These are phyloP conservation scores for Marcusenius ussheri DNA, from an alignment of 2,113 vertebrate species.

Conservation along the genomic window DNA sequence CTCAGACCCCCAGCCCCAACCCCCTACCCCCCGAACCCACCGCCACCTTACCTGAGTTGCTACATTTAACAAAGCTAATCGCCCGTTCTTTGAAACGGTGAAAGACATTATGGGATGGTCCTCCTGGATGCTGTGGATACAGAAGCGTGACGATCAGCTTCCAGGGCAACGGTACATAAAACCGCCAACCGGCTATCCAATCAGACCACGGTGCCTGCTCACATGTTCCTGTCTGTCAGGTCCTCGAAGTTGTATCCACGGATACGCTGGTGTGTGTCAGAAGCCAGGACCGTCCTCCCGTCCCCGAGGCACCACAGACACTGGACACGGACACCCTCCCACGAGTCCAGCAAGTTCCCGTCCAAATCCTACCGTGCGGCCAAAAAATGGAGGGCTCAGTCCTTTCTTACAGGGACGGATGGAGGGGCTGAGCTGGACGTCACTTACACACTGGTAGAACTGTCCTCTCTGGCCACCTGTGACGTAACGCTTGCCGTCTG, in stretches of 20 bases:
- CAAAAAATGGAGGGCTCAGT: background rate
- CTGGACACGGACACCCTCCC: constrained; percentile 97
- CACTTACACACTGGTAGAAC: constrained; percentile 98
- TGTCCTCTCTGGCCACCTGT: constrained; percentile 94
- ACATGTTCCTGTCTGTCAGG: constrained; percentile 99
- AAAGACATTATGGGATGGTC: constrained; percentile 99
- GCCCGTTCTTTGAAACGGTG: constrained; percentile 99
- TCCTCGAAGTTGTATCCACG: constrained; percentile 98
- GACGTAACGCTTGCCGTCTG: constrained; percentile 94
- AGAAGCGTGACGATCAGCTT: constrained; percentile 18
- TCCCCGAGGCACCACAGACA: constrained; percentile 96
- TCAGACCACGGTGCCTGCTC: constrained; percentile 25
- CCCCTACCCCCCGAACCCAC: background rate
- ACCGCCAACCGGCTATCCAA: background rate
- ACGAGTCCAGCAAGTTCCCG: constrained; percentile 95
- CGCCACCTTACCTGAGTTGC: constrained; percentile 88
- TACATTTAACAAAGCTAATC: constrained; percentile 99
- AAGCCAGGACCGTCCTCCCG: constrained; percentile 91
- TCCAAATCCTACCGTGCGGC: constrained; percentile 80
- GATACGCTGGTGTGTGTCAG: constrained; percentile 97
- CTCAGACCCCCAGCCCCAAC: background rate
- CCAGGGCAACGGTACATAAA: background rate
- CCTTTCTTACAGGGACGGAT: background rate
- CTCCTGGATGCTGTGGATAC: constrained; percentile 85
- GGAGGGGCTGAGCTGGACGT: background rate